These are phyloP conservation scores for Tortrix viridana DNA, from an alignment of 2,888 invertebrate species.

Conservation along the genomic window DNA sequence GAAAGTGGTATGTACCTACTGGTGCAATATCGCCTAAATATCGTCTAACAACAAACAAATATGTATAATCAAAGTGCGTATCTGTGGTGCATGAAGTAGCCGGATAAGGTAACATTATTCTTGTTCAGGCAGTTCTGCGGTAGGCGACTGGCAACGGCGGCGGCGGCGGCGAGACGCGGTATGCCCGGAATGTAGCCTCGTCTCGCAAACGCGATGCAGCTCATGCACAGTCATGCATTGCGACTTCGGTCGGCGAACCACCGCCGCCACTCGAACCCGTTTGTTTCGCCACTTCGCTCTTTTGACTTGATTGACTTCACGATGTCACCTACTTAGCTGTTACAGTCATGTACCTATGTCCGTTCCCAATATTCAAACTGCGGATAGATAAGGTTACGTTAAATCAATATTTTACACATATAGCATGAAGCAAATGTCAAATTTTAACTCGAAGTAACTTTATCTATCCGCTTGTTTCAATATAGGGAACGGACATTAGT, in stretches of 20 bases:
- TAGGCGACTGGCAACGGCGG: constrained; percentile 41
- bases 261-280: constrained; percentile 49
- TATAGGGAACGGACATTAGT: no score
- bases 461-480: no score
- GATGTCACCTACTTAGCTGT: neutral
- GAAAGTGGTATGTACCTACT: no score
- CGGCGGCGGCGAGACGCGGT: constrained; percentile 55
- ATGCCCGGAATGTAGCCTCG: constrained; percentile 67
- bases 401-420: no score
- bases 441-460: no score
- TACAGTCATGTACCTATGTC: no score
- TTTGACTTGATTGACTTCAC: constrained; percentile 3
- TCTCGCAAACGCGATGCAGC: constrained; percentile 50
- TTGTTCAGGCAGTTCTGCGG: constrained; percentile 36
- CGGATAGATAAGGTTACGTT: no score
- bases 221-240: constrained; percentile 52
- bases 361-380: no score
- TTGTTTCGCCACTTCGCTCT: constrained; percentile 15
- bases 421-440: no score
- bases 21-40: neutral
- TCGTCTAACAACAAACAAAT: constrained; percentile 2
- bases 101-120: constrained; percentile 43
- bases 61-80: neutral
- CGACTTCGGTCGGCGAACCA: constrained; percentile 56
- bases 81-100: constrained; percentile 23